Base-by-base conservation (phyloP, 2,888 invertebrate species). In the Drosophila dives region DNA sequence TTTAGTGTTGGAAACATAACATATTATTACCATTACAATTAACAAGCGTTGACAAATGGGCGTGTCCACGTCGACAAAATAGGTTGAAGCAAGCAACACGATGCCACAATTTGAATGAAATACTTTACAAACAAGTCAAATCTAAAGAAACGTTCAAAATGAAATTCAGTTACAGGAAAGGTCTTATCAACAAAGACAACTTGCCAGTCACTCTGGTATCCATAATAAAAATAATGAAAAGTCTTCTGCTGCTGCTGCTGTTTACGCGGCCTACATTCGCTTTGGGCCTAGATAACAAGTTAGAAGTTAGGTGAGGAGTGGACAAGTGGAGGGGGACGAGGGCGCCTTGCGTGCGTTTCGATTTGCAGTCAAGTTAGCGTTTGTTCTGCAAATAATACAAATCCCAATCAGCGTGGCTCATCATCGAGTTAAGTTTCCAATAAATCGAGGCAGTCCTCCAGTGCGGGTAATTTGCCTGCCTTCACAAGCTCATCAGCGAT, bases 361-460 rank as follows among this genome's bases (percentile, higher is more conserved):
- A 70, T 86, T 74, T 83, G n/a, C 55, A 51, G 68, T 61, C 23
- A 20, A 55, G n/a, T 23, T 45, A 7, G 42, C 49, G 48, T 55
- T 64, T 53, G 38, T 55, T 56, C 63, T 62, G 68, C 67, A 64
- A 88, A 86, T 86, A 83, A 77, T 68, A 71, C 38, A 75, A 71
- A 72, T 34, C 72, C 73, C 83, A 76, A 78, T 78, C 74, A 75
- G 54, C 68, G 72, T 58, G 54, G 26, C 48, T 72, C 75, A 81
- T 73, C 81, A 71, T 64, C 65, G 50, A 51, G 71, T 66, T 72
- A 68, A 76, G 66, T 48, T 61, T 68, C 76, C 69, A 69, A 62
- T 72, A 72, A 76, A 87, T 89, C 63, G 80, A 65, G 45, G 36
- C 45, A 32, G 36, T 36, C 8, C 29, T 38, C 34, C n/a, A 7